These are phyloP conservation scores for Schizothorax lantsangensis DNA, from an alignment of 2,797 vertebrate species.

Conservation along the genomic window DNA sequence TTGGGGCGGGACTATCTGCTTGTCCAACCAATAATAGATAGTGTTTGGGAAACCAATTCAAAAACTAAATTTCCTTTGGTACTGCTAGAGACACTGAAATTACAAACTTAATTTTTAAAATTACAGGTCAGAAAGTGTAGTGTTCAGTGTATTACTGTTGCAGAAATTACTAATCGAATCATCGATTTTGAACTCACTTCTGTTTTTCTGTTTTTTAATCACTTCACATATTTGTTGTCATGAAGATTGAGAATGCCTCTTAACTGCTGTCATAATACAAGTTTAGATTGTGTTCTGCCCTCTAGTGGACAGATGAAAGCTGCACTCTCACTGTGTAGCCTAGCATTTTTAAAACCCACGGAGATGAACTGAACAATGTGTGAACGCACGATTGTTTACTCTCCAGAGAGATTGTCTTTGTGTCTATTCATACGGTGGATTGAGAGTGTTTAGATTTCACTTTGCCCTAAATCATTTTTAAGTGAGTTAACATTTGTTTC, in stretches of 20 bases:
- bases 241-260: background rate
- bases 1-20: background rate
- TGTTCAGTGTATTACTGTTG: background rate
- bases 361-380: conserved; percentile 2
- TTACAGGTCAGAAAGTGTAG: background rate
- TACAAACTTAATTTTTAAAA: background rate
- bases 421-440: background rate
- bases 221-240: conserved; percentile 5
- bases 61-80: background rate
- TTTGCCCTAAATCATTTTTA: conserved; percentile 21
- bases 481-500: conserved; percentile 46
- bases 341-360: background rate
- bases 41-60: background rate
- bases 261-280: background rate
- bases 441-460: background rate
- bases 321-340: background rate
- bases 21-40: background rate
- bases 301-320: conserved; percentile 48
- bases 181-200: background rate
- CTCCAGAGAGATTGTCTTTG: conserved; percentile 23
- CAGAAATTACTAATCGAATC: background rate
- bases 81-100: background rate
- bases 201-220: background rate
- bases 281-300: conserved; percentile 23
- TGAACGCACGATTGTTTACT: background rate